Conservation (phyloP, 2,888 invertebrate genomes). For the Carabus problematicus region DNA sequence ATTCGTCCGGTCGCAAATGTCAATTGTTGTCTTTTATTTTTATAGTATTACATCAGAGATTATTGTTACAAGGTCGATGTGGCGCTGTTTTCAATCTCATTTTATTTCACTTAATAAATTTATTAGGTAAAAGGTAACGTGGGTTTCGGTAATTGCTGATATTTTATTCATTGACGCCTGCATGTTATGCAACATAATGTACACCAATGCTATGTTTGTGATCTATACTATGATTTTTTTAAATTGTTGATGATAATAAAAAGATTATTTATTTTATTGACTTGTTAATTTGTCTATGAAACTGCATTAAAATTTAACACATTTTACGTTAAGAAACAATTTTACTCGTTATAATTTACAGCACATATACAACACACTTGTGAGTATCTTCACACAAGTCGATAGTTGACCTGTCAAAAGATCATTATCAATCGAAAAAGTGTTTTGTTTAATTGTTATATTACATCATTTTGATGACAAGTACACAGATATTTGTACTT, state of each 20-base stretch:
- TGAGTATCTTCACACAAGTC: too few species aligned
- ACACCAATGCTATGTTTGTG: neutral
- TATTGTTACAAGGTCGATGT: constrained; percentile 26
- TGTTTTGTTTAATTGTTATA: too few species aligned
- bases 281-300: neutral
- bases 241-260: neutral
- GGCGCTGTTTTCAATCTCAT: constrained; percentile 3
- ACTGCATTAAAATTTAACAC: too few species aligned
- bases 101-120: constrained; percentile 10
- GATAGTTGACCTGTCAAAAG: too few species aligned
- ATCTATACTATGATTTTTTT: neutral
- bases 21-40: constrained; percentile 31
- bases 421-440: too few species aligned
- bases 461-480: too few species aligned
- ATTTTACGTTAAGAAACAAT: too few species aligned
- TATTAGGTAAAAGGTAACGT: constrained; percentile 12
- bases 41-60: constrained; percentile 27
- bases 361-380: too few species aligned
- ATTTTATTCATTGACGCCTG: too few species aligned
- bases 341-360: too few species aligned
- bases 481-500: too few species aligned
- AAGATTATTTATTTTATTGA: neutral
- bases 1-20: constrained; percentile 22
- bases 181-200: neutral
- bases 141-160: neutral